A percentile compares a stretch with the other conserved stretches of the same genome.
phyloP scores from a whole-genome alignment of 2,113 vertebrate species.

The Pyxicephalus adspersus region DNA sequence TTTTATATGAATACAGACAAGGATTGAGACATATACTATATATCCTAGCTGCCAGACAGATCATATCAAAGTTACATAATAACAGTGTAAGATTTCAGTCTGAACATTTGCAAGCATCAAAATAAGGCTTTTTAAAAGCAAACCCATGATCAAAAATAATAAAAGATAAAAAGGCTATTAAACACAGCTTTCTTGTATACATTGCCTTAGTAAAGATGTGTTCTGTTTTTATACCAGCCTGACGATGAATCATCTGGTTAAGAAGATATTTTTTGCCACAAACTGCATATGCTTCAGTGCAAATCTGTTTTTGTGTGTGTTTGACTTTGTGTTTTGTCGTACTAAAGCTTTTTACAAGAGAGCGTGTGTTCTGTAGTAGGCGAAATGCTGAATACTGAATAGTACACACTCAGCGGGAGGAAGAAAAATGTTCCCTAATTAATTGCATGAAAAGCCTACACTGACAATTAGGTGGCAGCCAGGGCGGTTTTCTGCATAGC shows the following conservation, averaged over 20 bases:
- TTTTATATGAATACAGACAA: not conserved
- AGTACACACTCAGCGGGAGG: not conserved
- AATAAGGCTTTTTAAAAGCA: slow-evolving; percentile 21
- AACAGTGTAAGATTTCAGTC: not conserved
- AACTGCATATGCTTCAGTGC: not conserved
- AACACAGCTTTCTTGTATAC: not conserved
- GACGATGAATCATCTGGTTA: slow-evolving; percentile 28
- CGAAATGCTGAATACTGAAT: not conserved
- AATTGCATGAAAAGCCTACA: no score
- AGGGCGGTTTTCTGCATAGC: no score
- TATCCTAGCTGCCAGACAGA: not conserved
- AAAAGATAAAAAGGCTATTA: not conserved
- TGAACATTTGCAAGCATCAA: not conserved
- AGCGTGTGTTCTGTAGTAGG: not conserved
- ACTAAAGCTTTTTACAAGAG: not conserved
- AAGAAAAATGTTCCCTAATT: no score
- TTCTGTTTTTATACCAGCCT: slow-evolving; percentile 8
- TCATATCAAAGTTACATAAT: not conserved
- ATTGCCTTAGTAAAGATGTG: not conserved
- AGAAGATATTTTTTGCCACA: slow-evolving; percentile 26
- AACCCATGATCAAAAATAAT: slow-evolving; percentile 23
- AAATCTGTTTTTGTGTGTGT: not conserved
- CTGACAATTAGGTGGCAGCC: no score
- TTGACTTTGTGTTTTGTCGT: slow-evolving; percentile 4
- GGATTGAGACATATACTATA: no score